Evolutionary conservation across 2,113 vertebrate species (phyloP).

Genomic region (Nymphicus hollandicus): DNA sequence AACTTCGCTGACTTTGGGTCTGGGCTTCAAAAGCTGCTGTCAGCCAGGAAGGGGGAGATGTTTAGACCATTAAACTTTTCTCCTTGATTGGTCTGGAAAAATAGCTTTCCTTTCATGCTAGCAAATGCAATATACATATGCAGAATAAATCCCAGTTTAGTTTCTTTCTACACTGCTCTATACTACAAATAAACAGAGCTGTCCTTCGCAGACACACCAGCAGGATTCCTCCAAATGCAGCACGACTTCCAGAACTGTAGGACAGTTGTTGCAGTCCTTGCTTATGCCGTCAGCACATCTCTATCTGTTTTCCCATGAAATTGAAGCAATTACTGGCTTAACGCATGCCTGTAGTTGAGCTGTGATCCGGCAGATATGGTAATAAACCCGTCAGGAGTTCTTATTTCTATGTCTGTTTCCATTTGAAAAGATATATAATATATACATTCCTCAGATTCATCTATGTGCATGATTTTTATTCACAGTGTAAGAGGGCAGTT

Average conservation of each 20-base stretch:
- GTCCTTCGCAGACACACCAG: not conserved
- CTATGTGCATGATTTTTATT: not conserved
- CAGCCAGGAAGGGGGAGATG: not conserved
- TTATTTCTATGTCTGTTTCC: not conserved
- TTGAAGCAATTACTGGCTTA: not conserved
- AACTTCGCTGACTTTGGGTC: not conserved
- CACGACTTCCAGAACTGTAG: not conserved
- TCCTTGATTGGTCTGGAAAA: not conserved
- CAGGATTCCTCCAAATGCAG: not conserved
- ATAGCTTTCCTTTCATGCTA: conserved; percentile 27
- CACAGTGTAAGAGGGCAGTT: not conserved
- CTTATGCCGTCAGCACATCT: not conserved
- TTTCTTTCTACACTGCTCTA: not conserved
- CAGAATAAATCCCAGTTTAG: not conserved
- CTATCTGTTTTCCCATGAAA: conserved; percentile 26
- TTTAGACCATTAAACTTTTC: not conserved
- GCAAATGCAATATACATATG: not conserved
- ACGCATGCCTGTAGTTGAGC: not conserved
- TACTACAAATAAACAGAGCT: conserved; percentile 8
- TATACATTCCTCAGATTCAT: not conserved
- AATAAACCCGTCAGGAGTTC: not conserved
- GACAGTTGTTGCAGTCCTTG: not conserved
- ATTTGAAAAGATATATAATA: not conserved
- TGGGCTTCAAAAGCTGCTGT: not conserved
- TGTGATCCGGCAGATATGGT: not conserved